phyloP scores from a whole-genome alignment of 2,888 invertebrate genomes.

The Erebia epiphron region DNA sequence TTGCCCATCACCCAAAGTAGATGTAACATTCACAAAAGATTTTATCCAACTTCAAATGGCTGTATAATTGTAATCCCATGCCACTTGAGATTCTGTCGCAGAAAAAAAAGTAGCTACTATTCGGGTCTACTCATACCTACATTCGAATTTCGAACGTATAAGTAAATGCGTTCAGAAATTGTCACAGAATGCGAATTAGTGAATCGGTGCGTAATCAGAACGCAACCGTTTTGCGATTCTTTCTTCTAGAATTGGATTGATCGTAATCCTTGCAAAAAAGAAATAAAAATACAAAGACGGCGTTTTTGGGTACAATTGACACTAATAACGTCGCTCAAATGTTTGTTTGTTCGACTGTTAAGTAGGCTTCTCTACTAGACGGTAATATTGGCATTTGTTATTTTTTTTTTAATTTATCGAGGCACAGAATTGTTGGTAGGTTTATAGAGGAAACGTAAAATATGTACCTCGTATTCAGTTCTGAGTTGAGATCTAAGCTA shows the following conservation, averaged over 20 bases:
- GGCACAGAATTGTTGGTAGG: neutral
- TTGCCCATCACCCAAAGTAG: slow-evolving; percentile 9
- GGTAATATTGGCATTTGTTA: slow-evolving; percentile 41
- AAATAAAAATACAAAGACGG: slow-evolving; percentile 49
- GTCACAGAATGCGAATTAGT: slow-evolving; percentile 54
- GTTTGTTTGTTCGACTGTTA: slow-evolving; percentile 50
- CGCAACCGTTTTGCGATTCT: slow-evolving; percentile 50
- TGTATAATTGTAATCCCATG: slow-evolving; percentile 53
- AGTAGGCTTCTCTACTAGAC: slow-evolving; percentile 35
- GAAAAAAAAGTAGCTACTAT: neutral
- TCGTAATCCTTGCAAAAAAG: slow-evolving; percentile 58
- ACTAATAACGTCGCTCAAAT: slow-evolving; percentile 52
- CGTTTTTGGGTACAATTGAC: slow-evolving; percentile 54
- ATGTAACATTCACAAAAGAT: slow-evolving; percentile 24
- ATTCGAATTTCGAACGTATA: slow-evolving; percentile 37
- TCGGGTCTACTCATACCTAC: neutral
- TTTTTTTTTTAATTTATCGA: slow-evolving; percentile 9
- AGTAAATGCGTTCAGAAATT: slow-evolving; percentile 46
- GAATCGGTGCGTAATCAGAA: slow-evolving; percentile 50
- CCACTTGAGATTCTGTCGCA: slow-evolving; percentile 47
- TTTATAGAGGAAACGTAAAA: neutral
- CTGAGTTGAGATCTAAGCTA: no score
- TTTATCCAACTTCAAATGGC: slow-evolving; percentile 42
- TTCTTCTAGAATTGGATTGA: slow-evolving; percentile 61
- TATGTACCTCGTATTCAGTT: neutral